Conservation (phyloP, 1,140 invertebrate genomes). For the Mya arenaria region DNA sequence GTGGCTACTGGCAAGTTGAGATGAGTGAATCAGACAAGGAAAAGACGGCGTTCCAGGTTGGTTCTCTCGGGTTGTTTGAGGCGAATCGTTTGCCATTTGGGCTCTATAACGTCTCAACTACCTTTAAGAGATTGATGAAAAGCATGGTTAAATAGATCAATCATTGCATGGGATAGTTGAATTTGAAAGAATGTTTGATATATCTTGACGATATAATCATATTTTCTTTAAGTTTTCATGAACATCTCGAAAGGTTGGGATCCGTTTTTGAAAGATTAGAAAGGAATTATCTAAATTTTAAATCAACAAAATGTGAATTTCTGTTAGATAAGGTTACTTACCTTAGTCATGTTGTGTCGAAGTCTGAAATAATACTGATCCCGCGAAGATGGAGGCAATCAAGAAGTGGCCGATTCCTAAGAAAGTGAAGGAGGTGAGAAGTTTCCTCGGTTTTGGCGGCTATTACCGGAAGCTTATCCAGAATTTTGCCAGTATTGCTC, state of each 20-base stretch:
- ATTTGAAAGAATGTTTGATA: slow-evolving; percentile 24
- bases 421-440: not conserved
- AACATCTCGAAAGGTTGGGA: not conserved
- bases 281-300: not conserved
- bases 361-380: slow-evolving; percentile 9
- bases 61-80: not conserved
- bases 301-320: slow-evolving; percentile 24
- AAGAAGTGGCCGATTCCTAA: slow-evolving; percentile 10
- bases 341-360: not conserved
- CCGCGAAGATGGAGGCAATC: not conserved
- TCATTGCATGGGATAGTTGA: slow-evolving; percentile 19
- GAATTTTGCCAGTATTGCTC: not conserved
- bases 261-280: not conserved
- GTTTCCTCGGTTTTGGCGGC: not conserved
- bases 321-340: not conserved
- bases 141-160: no score
- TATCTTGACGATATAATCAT: slow-evolving; percentile 28
- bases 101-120: slow-evolving; percentile 1
- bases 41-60: slow-evolving; percentile 26
- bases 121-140: slow-evolving; percentile 21
- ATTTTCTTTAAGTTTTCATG: not conserved
- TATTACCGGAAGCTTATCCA: not conserved
- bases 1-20: slow-evolving; percentile 26
- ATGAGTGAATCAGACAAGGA: slow-evolving; percentile 8
- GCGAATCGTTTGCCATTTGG: slow-evolving; percentile 25